Base-by-base conservation (phyloP, 2,113 vertebrate genomes). In the Ahaetulla prasina region DNA sequence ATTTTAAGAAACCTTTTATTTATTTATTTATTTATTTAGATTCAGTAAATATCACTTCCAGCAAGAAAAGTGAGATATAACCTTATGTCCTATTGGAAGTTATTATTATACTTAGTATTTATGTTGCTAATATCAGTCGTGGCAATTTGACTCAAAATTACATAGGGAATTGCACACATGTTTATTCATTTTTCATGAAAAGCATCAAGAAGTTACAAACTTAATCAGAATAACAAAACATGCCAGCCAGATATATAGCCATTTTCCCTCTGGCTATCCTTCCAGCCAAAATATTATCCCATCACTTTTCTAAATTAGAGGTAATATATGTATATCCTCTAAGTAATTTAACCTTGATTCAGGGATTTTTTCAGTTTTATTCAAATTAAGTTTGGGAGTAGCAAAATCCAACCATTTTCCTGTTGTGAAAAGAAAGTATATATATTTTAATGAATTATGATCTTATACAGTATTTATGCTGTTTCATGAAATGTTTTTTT, bases 21-120 rank as follows among this genome's bases (percentile, higher is more conserved):
- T n/a, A n/a, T n/a, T n/a, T n/a, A n/a, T n/a, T n/a, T n/a, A 43
- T 89, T n/a, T 68, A 10, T 25, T 18, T 2, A 89, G 11, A 25
- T 91, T 94, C 88, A 68, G 87, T 74, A 93, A 93, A 93, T 86
- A 85, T 20, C 0, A 30, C 90, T 93, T 95, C 89, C 27, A 8
- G 0, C 16, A 47, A 85, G n/a, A 9, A 57, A 80, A 57, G 57
- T 0, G 50, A 68, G 47, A 55, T 55, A 22, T 49, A 89, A 68
- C 55, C 45, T 89, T 68, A 4, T 49, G 43, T 89, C 25, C 27
- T 89, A 68, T 47, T 92, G 74, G 93, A 93, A 50, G 35, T 7
- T 52, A 11, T 20, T 25, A 5, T 50, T 23, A 50, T 68, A 22
- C 49, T 53, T 23, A 23, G 12, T 88, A 8, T 47, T 74, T 43